phyloP scores from a whole-genome alignment of 2,113 vertebrate species.

The Hippocampus mohnikei region DNA sequence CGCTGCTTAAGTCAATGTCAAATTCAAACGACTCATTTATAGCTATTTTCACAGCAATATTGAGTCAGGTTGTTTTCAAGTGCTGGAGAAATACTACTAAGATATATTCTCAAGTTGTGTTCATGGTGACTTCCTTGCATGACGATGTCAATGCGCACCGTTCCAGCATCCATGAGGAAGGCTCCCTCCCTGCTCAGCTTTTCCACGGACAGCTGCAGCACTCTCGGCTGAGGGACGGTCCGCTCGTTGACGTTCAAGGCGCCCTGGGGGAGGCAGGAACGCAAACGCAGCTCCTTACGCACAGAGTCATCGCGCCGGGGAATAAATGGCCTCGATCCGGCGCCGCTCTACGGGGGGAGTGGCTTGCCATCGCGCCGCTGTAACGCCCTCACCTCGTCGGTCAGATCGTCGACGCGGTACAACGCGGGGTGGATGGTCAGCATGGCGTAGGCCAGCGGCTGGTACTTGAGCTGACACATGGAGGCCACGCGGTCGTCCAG shows the following conservation, averaged over 20 bases:
- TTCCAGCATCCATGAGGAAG: slow-evolving; percentile 92
- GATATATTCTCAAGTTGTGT: no score
- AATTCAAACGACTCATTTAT: no score
- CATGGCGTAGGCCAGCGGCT: slow-evolving; percentile 87
- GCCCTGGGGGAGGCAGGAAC: slow-evolving; percentile 69
- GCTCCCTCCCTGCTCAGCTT: slow-evolving; percentile 88
- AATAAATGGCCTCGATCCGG: neutral
- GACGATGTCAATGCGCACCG: slow-evolving; percentile 66
- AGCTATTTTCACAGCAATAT: no score
- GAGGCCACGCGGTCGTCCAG: slow-evolving; percentile 89
- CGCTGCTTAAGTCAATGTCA: no score
- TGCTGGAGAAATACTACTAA: no score
- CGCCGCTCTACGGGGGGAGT: neutral
- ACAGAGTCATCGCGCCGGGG: neutral
- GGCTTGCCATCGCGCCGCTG: no score
- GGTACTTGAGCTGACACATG: slow-evolving; percentile 96
- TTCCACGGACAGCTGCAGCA: slow-evolving; percentile 92
- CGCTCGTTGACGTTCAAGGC: slow-evolving; percentile 85
- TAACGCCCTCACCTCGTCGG: slow-evolving; percentile 80
- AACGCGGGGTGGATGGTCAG: slow-evolving; percentile 88
- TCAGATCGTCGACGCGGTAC: slow-evolving; percentile 86
- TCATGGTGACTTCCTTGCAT: no score
- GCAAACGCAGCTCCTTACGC: no score
- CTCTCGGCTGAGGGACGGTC: slow-evolving; percentile 86
- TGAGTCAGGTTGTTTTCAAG: no score